Conservation (phyloP, 2,888 invertebrate species). For the Cryptus viduatorius region DNA sequence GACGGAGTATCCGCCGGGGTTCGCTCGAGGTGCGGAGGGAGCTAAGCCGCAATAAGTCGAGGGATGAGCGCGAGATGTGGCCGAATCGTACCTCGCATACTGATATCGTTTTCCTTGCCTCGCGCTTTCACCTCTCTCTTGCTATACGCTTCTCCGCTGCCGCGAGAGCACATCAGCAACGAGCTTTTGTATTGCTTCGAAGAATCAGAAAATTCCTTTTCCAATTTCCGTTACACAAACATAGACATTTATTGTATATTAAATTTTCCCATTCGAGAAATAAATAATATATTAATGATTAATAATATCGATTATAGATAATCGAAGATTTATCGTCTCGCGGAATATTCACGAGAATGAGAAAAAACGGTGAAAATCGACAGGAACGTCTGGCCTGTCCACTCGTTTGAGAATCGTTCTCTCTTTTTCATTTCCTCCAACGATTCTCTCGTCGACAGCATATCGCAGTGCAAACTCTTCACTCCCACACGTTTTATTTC, state of each 20-base stretch:
- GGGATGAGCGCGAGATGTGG: slow-evolving; percentile 85
- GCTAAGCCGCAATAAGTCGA: slow-evolving; percentile 85
- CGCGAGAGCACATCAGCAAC: slow-evolving; percentile 23
- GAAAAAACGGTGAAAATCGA: too few relatives aligned
- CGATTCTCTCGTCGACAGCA: too few relatives aligned
- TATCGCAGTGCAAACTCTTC: too few relatives aligned
- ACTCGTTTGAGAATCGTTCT: too few relatives aligned
- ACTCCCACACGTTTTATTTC: background rate
- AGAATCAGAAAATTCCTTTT: slow-evolving; percentile 43
- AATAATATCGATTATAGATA: too few relatives aligned
- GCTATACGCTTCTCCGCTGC: slow-evolving; percentile 4
- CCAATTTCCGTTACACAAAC: slow-evolving; percentile 7
- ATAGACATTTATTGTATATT: background rate
- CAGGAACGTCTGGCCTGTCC: too few relatives aligned
- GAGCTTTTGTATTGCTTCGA: background rate
- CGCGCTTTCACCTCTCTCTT: slow-evolving; percentile 38
- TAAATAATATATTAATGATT: too few relatives aligned
- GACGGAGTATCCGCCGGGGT: slow-evolving; percentile 67
- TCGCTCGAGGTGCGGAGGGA: slow-evolving; percentile 71
- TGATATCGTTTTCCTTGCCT: slow-evolving; percentile 80
- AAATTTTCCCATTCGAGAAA: too few relatives aligned
- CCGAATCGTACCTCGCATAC: slow-evolving; percentile 85
- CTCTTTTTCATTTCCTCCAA: too few relatives aligned
- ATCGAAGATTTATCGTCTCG: too few relatives aligned
- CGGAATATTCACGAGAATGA: too few relatives aligned